Evolutionary conservation across 2,797 vertebrate species (phyloP).

Genomic region (Ceryle rudis): DNA sequence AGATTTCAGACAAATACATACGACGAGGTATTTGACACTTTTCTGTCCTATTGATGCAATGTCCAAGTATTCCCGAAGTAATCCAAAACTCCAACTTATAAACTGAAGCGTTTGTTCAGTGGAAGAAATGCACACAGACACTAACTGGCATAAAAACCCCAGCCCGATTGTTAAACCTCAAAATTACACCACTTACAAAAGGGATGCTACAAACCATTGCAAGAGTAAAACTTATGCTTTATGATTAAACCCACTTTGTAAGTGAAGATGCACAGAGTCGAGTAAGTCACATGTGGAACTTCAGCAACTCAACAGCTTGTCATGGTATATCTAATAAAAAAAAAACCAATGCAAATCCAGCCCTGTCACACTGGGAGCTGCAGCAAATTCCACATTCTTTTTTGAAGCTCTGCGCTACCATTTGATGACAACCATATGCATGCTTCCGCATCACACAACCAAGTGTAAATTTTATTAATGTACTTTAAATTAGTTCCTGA

Average conservation of each 20-base stretch:
- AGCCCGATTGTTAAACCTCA: background rate
- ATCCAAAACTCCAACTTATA: background rate
- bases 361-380: background rate
- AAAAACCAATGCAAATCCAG: background rate
- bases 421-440: constrained; percentile 27
- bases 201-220: background rate
- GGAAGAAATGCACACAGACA: background rate
- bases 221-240: background rate
- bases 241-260: background rate
- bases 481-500: constrained; percentile 23
- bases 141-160: background rate
- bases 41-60: background rate
- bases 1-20: background rate
- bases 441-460: background rate
- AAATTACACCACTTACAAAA: background rate
- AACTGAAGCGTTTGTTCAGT: background rate
- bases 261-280: background rate
- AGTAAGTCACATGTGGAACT: background rate
- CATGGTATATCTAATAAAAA: background rate
- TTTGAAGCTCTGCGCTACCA: background rate
- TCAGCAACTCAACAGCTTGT: background rate
- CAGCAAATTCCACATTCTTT: background rate
- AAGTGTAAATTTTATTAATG: background rate
- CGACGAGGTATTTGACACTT: background rate
- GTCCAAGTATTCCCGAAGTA: background rate